These are phyloP conservation scores for Drusus annulatus DNA, from an alignment of 1,140 invertebrate genomes.

Conservation along the genomic window DNA sequence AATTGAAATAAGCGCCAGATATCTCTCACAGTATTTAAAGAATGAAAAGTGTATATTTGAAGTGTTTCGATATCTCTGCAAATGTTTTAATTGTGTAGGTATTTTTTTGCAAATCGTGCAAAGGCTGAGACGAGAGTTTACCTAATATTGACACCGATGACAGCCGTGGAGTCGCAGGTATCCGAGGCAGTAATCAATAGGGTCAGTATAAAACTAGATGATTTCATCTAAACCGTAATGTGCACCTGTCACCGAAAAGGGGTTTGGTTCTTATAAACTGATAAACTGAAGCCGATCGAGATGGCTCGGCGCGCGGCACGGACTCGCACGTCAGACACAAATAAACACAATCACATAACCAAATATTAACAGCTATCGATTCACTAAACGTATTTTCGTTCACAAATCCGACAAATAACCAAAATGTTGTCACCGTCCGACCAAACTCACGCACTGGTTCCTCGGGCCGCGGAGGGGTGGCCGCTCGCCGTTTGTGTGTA, in stretches of 20 bases:
- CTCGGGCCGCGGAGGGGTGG: conserved; percentile 22
- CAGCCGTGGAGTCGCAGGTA: too few species aligned
- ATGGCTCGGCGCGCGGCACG: background rate
- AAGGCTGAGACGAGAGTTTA: background rate
- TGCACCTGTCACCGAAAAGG: conserved; percentile 43
- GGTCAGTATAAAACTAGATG: background rate
- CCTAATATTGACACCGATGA: background rate
- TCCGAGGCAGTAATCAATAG: background rate
- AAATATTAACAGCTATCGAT: conserved; percentile 19
- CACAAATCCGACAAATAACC: conserved; percentile 36
- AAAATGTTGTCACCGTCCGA: conserved; percentile 39
- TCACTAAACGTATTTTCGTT: conserved; percentile 19
- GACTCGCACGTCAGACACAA: conserved; percentile 8
- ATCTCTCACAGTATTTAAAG: too few species aligned
- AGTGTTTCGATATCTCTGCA: too few species aligned
- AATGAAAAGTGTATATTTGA: too few species aligned
- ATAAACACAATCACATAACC: conserved; percentile 34
- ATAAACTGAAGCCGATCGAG: background rate
- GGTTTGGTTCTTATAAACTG: conserved; percentile 41
- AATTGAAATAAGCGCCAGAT: too few species aligned
- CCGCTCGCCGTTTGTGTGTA: conserved; percentile 41
- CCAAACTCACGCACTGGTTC: conserved; percentile 38
- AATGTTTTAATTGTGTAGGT: too few species aligned
- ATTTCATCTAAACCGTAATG: conserved; percentile 37
- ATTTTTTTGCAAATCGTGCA: too few species aligned